Evolutionary conservation across 2,113 vertebrate species (phyloP).

Genomic region (Emydocephalus ijimae): DNA sequence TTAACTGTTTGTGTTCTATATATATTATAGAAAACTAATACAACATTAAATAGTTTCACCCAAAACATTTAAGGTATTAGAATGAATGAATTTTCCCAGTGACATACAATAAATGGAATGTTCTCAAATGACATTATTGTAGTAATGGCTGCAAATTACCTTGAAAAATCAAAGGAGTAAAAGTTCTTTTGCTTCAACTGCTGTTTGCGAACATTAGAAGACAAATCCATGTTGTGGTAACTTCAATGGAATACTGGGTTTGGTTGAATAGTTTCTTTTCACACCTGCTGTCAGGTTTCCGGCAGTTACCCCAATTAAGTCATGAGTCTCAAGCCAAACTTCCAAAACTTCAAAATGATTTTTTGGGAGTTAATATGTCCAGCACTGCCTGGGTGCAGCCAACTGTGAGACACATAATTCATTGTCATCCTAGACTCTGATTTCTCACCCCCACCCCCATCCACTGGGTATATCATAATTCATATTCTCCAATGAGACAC

Average conservation of each 20-base stretch:
- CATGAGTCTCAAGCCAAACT: too few relatives aligned
- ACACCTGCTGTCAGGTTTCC: neutral
- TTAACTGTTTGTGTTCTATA: neutral
- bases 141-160: neutral
- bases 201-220: too few relatives aligned
- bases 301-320: too few relatives aligned
- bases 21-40: conserved; percentile 1
- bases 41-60: neutral
- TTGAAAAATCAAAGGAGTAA: neutral
- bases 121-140: neutral
- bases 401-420: too few relatives aligned
- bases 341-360: too few relatives aligned
- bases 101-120: conserved; percentile 1
- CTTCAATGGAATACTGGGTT: neutral
- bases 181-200: neutral
- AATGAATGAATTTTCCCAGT: neutral
- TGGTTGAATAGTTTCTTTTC: neutral
- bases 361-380: too few relatives aligned
- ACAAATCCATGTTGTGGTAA: neutral
- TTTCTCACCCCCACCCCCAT: too few relatives aligned
- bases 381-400: too few relatives aligned
- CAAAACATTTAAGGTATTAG: neutral
- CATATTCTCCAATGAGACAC: too few relatives aligned
- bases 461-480: too few relatives aligned
- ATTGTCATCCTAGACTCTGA: too few relatives aligned